A percentile compares a stretch with the other conserved stretches of the same genome.
These are phyloP conservation scores for Thalassaphorura encarpata DNA, from an alignment of 1,140 invertebrate genomes.

Conservation along the genomic window DNA sequence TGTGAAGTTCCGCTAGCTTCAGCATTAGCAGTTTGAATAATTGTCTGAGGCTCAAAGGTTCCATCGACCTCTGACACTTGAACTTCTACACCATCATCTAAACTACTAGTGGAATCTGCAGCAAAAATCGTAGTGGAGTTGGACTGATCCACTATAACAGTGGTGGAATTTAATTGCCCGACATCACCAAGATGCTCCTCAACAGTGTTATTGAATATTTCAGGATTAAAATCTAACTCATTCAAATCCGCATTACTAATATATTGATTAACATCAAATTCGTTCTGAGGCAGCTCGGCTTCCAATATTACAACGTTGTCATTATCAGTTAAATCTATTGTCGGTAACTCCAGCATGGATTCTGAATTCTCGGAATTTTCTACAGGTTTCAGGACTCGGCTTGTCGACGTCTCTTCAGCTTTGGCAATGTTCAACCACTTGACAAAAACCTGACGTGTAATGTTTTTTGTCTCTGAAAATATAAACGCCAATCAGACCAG, in stretches of 20 bases:
- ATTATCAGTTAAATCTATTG: neutral
- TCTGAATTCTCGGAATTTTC: no score
- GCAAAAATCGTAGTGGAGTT: neutral
- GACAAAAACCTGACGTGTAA: conserved; percentile 72
- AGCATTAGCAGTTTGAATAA: neutral
- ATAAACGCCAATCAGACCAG: neutral
- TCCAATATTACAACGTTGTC: neutral
- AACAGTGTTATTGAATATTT: conserved; percentile 11
- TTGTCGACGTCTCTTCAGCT: conserved; percentile 25
- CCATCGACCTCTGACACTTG: no score
- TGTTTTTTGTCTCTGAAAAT: conserved; percentile 51
- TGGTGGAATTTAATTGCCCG: neutral
- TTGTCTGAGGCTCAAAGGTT: neutral
- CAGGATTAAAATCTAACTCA: conserved; percentile 21
- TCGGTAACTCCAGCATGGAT: neutral
- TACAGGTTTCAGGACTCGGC: no score
- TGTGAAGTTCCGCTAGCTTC: neutral
- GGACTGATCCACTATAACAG: neutral
- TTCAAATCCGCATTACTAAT: conserved; percentile 10
- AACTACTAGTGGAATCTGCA: no score
- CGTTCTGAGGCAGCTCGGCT: neutral
- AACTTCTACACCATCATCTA: no score
- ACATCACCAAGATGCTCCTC: conserved; percentile 17
- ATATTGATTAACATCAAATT: neutral
- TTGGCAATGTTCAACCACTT: conserved; percentile 82